phyloP scores from a whole-genome alignment of 2,113 vertebrate genomes.

The Mormyrus iriodes region DNA sequence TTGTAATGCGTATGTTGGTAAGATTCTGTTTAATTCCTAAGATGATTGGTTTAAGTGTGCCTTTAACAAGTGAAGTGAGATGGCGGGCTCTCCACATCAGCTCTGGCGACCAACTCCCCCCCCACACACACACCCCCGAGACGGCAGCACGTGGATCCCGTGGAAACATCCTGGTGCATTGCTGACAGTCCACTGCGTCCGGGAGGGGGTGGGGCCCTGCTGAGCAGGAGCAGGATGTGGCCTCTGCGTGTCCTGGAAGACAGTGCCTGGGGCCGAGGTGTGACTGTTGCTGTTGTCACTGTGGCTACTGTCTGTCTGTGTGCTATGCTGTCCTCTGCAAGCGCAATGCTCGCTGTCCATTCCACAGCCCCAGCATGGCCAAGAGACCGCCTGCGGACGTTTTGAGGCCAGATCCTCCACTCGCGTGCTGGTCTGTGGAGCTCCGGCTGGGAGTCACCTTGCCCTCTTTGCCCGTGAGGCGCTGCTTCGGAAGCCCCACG shows the following conservation, averaged over 20 bases:
- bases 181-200: constrained; percentile 28
- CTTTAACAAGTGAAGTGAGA: background rate
- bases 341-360: background rate
- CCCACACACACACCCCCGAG: too few relatives aligned
- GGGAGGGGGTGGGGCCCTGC: constrained; percentile 26
- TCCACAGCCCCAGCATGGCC: background rate
- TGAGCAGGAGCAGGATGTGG: constrained; percentile 50
- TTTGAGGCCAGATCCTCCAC: background rate
- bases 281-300: background rate
- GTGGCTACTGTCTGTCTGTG: background rate
- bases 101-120: background rate
- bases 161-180: constrained; percentile 32
- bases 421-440: background rate
- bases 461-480: background rate
- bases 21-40: background rate
- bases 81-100: background rate
- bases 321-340: background rate
- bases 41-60: background rate
- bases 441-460: background rate
- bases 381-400: background rate
- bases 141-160: background rate
- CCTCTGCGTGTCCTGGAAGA: constrained; percentile 38
- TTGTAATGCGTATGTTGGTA: background rate
- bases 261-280: constrained; percentile 2
- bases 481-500: background rate